Conservation (phyloP, 2,113 vertebrate species). For the Bufo gargarizans region DNA sequence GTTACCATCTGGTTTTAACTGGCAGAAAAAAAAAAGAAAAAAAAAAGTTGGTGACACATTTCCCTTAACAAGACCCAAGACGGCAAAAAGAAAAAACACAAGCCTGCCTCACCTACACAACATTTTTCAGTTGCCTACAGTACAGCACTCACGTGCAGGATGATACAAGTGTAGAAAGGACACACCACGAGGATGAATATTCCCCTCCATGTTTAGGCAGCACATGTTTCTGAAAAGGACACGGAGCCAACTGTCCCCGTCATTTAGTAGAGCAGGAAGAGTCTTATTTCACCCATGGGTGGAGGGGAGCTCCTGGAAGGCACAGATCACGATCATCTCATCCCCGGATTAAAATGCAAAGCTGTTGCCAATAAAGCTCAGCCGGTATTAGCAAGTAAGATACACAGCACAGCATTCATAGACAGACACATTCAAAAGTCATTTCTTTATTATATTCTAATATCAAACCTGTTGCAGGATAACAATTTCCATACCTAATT, state of each 20-base stretch:
- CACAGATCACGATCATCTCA: slow-evolving; percentile 20
- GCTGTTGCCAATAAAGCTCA: slow-evolving; percentile 29
- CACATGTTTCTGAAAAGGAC: slow-evolving; percentile 27
- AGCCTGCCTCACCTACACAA: too few species aligned
- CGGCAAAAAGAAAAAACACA: too few species aligned
- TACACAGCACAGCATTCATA: not conserved
- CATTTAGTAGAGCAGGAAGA: not conserved
- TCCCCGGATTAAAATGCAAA: slow-evolving; percentile 1
- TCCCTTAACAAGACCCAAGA: too few species aligned
- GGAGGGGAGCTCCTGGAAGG: slow-evolving; percentile 8
- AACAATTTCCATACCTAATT: not conserved
- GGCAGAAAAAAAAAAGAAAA: too few species aligned
- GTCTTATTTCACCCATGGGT: slow-evolving; percentile 23
- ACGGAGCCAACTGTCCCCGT: slow-evolving; percentile 32
- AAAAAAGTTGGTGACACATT: too few species aligned
- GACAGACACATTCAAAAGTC: not conserved
- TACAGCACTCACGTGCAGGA: too few species aligned
- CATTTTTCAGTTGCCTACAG: too few species aligned
- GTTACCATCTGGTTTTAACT: too few species aligned
- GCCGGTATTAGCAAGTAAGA: slow-evolving; percentile 15
- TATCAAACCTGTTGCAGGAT: not conserved
- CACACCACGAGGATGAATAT: not conserved
- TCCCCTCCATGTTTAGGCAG: not conserved
- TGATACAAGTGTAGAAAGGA: too few species aligned
- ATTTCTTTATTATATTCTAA: not conserved